Evolutionary conservation across 2,888 invertebrate genomes (phyloP), one percentile per base, ranked within the genome.

Genomic region (Anoncus sp.): DNA sequence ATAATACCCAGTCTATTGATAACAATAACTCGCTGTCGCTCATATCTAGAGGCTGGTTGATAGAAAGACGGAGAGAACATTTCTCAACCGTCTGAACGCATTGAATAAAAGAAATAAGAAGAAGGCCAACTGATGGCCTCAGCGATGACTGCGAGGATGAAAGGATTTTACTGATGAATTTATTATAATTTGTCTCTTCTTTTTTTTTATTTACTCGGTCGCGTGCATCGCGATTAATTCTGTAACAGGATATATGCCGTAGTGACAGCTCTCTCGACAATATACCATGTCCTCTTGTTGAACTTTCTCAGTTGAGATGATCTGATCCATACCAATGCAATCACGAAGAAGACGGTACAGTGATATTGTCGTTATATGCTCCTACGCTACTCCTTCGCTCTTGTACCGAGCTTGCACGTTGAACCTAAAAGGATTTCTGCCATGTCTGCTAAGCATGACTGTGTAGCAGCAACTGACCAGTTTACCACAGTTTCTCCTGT

Each of bases 251-350:
- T 71, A 38, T 27, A 62, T 60, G 16, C 55, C 12, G 20, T 12
- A 55, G 38, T 16, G 49, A 40, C 49, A 71, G 53, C 47, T 62
- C 53, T 40, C 51, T 53, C 59, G 65, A 53, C 71, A 51, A 67
- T 53, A 51, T 65, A 38, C 65, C 24, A 7, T 20, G 47, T 67
- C 45, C 66, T 35, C 65, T 55, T 43, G 55, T 67, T 66, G 66
- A 55, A 76, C 65, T 72, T 72, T 53, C n/a, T 66, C 49, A 59
- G 60, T 38, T 49, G 20, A 71, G 65, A 60, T 81, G 85, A 87
- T 88, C 88, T 82, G 86, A 87, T 88, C 85, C 87, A 86, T 87
- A 86, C 83, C 85, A 89, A 87, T 86, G 86, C 84, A 87, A 87
- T 87, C 85, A 87, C 87, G 85, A 87, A 84, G 18, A 77, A 57